A percentile compares a stretch with the other conserved stretches of the same genome.
phyloP scores from a whole-genome alignment of 2,888 invertebrate genomes.

The Periphyllus acericola region DNA sequence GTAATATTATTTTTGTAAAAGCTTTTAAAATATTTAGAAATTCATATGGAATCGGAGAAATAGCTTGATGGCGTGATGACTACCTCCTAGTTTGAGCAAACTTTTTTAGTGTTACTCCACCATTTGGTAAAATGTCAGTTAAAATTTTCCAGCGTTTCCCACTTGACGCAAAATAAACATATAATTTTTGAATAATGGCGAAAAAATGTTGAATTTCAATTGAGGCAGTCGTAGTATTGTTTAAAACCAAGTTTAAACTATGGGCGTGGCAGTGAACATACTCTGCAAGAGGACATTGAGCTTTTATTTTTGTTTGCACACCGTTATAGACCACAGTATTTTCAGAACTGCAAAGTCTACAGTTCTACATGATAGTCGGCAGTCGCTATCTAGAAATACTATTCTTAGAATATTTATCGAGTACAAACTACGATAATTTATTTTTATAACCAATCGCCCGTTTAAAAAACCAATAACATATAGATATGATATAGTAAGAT shows the following conservation, averaged over 20 bases:
- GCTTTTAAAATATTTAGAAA: slow-evolving; percentile 35
- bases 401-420: too few species aligned
- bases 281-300: neutral
- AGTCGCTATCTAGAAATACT: too few species aligned
- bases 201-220: slow-evolving; percentile 12
- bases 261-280: slow-evolving; percentile 8
- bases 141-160: slow-evolving; percentile 10
- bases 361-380: too few species aligned
- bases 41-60: neutral
- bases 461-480: too few species aligned
- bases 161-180: slow-evolving; percentile 23
- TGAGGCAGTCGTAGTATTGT: slow-evolving; percentile 12
- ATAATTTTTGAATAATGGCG: neutral
- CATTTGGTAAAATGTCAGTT: slow-evolving; percentile 21
- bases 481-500: too few species aligned
- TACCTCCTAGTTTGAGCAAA: neutral
- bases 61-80: slow-evolving; percentile 15
- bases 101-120: neutral
- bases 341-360: slow-evolving; percentile 16
- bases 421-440: too few species aligned
- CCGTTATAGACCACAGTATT: slow-evolving; percentile 8
- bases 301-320: slow-evolving; percentile 23
- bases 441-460: too few species aligned
- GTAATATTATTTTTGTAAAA: too few species aligned
- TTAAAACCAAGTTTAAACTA: slow-evolving; percentile 19